Conservation (phyloP, 1,140 invertebrate genomes). For the Pemphigus obesinymphae region DNA sequence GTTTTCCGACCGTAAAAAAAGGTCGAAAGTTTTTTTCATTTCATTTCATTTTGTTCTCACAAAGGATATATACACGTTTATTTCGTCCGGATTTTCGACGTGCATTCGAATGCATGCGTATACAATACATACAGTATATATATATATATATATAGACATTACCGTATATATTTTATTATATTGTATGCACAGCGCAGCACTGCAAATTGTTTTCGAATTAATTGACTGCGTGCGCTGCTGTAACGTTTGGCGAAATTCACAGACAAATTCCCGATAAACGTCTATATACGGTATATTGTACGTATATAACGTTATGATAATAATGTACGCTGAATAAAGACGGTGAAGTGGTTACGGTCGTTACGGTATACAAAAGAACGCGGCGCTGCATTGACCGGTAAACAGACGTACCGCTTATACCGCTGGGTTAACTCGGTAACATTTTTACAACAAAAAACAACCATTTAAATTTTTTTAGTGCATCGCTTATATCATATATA, state of each 20-base stretch:
- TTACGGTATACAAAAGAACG: background rate
- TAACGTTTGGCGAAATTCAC: background rate
- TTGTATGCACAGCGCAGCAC: background rate
- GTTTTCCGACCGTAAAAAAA: slow-evolving; percentile 34
- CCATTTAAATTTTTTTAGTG: slow-evolving; percentile 2
- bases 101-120: background rate
- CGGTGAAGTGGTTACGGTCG: slow-evolving; percentile 5
- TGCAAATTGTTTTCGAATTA: slow-evolving; percentile 12
- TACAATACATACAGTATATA: too few relatives aligned
- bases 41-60: background rate
- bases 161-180: background rate
- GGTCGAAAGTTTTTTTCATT: slow-evolving; percentile 16
- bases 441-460: too few relatives aligned
- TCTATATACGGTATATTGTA: background rate
- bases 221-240: background rate
- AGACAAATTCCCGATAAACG: background rate
- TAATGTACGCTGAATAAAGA: background rate
- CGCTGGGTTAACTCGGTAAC: too few relatives aligned
- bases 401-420: slow-evolving; percentile 2
- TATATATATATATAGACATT: background rate
- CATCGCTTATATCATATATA: slow-evolving; percentile 25
- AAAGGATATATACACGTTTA: background rate
- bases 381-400: slow-evolving; percentile 7
- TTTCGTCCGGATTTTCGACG: background rate
- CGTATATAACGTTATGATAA: background rate